Evolutionary conservation across 2,113 vertebrate species (phyloP), one percentile per base, ranked within the genome.

Genomic region (Pogona vitticeps): DNA sequence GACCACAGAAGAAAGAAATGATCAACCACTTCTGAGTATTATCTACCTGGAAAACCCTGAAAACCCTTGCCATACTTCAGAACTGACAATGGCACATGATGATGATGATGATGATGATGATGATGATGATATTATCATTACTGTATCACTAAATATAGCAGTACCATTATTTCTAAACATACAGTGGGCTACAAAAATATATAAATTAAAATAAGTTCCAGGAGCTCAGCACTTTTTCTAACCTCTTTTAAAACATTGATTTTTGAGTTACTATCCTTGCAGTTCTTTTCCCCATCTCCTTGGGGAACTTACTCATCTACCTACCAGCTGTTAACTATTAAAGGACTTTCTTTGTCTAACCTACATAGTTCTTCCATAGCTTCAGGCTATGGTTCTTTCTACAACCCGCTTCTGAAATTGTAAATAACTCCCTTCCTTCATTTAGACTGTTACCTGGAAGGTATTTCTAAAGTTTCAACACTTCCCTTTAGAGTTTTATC

Each of bases 101-200:
- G n/a, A n/a, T n/a, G n/a, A n/a, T n/a, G n/a, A n/a, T n/a, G n/a
- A n/a, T n/a, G n/a, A n/a, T n/a, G n/a, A n/a, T n/a, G n/a, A n/a
- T n/a, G n/a, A n/a, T n/a, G n/a, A n/a, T n/a, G n/a, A n/a, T 52
- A 52, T 52, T 52, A 6, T 52, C 10, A 52, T 52, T 52, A 10
- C 10, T 52, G 5, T 52, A 6, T 52, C 46, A 52, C 5, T 52
- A 10, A 52, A 52, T 52, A 10, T 52, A 52, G 5, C 46, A 52
- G 46, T 81, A 89, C 84, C 72, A 86, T 38, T 82, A 83, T 78
- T 77, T 82, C n/a, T 88, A 42, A 81, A 91, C 63, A 59, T 77
- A 68, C 61, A 79, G 78, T 31, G 6, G 17, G 6, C 33, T 71
- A 79, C 59, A 79, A 79, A 59, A 79, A 80, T n/a, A n/a, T n/a